A percentile compares a stretch with the other conserved stretches of the same genome.
Evolutionary conservation across 2,888 invertebrate genomes (phyloP).

Genomic region (Operophtera brumata): DNA sequence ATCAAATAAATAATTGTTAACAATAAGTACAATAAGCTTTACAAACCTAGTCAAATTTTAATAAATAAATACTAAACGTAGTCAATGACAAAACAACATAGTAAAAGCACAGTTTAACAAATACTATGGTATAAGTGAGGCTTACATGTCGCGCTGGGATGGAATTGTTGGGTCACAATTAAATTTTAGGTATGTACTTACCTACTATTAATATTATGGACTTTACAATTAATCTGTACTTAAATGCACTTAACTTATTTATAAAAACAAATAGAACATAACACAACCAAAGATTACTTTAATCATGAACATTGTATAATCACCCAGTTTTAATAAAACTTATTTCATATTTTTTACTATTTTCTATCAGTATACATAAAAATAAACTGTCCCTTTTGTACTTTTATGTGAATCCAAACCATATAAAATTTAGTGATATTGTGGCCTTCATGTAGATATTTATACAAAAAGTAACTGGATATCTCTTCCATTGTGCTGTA

Average conservation of each 20-base stretch:
- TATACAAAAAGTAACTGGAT: slow-evolving; percentile 43
- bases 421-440: slow-evolving; percentile 58
- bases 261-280: background rate
- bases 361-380: background rate
- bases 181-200: background rate
- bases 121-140: no score
- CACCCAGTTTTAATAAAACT: no score
- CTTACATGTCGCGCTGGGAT: no score
- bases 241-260: background rate
- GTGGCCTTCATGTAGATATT: slow-evolving; percentile 66
- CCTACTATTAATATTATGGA: no score
- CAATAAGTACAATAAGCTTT: background rate
- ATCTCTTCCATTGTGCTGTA: slow-evolving; percentile 63
- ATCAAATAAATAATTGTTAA: background rate
- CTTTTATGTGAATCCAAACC: slow-evolving; percentile 3
- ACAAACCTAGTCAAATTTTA: slow-evolving; percentile 1
- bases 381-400: background rate
- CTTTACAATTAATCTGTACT: slow-evolving; percentile 10
- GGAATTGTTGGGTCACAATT: no score
- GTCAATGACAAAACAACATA: no score
- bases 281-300: slow-evolving; percentile 9
- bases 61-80: background rate
- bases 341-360: background rate
- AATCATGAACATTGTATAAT: background rate
- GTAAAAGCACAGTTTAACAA: no score